Conservation (phyloP, 2,113 vertebrate species). For the Puffinus mauretanicus region DNA sequence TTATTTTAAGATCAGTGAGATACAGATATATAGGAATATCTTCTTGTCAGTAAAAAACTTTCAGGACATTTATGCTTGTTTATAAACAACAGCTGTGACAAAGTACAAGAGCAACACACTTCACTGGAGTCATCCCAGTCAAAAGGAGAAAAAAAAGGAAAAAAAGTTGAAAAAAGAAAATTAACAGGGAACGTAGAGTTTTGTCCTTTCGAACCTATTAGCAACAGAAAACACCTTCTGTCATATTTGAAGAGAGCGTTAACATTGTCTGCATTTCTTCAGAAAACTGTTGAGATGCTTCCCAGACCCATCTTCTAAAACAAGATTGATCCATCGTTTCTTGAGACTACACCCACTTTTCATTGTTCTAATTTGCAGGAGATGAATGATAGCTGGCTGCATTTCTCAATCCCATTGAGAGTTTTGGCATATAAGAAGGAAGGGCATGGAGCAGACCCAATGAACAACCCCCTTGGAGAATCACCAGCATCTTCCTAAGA, state of each 20-base stretch:
- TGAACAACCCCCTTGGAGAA: not conserved
- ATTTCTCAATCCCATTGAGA: not conserved
- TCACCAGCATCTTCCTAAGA: not conserved
- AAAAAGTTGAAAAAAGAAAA: not conserved
- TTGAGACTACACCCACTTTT: not conserved
- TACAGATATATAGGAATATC: not conserved
- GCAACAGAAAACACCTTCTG: not conserved
- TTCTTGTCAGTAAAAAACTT: not conserved
- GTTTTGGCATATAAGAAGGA: not conserved
- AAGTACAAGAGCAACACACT: not conserved
- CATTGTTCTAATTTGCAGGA: slow-evolving; percentile 7
- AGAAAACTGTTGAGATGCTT: not conserved
- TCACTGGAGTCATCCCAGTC: not conserved
- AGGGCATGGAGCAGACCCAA: not conserved
- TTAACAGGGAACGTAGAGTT: not conserved
- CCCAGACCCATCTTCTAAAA: not conserved
- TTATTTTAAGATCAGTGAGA: not conserved
- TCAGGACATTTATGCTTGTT: not conserved
- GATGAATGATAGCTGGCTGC: slow-evolving; percentile 7
- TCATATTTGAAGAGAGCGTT: not conserved
- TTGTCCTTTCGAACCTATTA: not conserved
- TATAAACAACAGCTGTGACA: not conserved
- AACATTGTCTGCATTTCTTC: not conserved
- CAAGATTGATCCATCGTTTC: not conserved
- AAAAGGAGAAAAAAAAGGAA: not conserved